Conservation (phyloP, 2,888 invertebrate genomes). For the Hecatera dysodea region DNA sequence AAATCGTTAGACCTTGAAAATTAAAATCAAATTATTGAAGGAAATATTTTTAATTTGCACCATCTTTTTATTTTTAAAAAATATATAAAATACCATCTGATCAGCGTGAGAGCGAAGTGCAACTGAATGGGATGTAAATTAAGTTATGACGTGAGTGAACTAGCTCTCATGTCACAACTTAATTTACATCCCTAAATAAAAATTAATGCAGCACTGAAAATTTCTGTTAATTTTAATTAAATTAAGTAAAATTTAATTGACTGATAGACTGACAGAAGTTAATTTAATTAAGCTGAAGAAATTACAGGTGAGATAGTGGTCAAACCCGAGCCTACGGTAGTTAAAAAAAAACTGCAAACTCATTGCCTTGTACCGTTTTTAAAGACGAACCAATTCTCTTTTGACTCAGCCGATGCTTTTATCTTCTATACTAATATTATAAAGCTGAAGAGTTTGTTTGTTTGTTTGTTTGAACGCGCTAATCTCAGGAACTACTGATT, state of each 20-base stretch:
- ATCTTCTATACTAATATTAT: neutral
- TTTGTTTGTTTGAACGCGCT: too few species aligned
- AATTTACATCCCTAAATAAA: conserved; percentile 14
- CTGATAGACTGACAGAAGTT: neutral
- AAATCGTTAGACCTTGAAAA: neutral
- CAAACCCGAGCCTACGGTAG: neutral
- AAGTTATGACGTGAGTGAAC: too few species aligned
- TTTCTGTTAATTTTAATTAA: neutral
- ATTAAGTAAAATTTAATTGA: neutral
- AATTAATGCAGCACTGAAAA: neutral
- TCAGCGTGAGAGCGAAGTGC: neutral
- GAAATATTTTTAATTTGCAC: neutral
- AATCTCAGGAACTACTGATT: too few species aligned
- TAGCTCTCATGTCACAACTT: conserved; percentile 20
- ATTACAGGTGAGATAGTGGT: neutral
- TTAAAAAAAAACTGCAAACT: conserved; percentile 1
- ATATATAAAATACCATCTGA: neutral
- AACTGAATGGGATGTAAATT: neutral
- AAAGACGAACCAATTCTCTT: neutral
- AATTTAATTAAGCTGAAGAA: neutral
- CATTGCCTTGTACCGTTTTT: conserved; percentile 17
- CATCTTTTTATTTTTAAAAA: neutral
- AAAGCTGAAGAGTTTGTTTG: too few species aligned
- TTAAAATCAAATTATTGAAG: neutral
- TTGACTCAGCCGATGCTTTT: neutral